A percentile compares a stretch with the other conserved stretches of the same genome.
phyloP scores from a whole-genome alignment of 2,797 vertebrate species.

The Enteromius argenteus region DNA sequence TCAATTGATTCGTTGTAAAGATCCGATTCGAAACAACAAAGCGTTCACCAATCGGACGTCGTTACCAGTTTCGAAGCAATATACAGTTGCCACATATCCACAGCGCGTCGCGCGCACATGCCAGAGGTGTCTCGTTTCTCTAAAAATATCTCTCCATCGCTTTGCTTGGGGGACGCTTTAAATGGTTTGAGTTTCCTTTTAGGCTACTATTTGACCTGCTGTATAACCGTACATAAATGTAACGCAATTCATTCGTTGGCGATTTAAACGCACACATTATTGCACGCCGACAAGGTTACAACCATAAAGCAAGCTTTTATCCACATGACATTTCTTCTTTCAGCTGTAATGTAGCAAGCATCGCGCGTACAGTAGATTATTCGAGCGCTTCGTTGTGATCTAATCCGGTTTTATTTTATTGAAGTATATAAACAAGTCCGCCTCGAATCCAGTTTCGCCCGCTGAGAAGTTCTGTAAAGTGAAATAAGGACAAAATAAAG shows the following conservation, averaged over 20 bases:
- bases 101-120: slow-evolving; percentile 56
- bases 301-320: not conserved
- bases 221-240: not conserved
- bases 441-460: not conserved
- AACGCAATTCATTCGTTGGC: not conserved
- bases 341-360: not conserved
- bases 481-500: not conserved
- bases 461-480: slow-evolving; percentile 22
- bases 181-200: slow-evolving; percentile 50
- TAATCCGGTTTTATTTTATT: not conserved
- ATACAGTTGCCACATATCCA: slow-evolving; percentile 4
- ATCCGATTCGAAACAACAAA: not conserved
- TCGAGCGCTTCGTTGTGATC: not conserved
- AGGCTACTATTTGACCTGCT: not conserved
- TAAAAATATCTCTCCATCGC: slow-evolving; percentile 65
- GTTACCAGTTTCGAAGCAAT: slow-evolving; percentile 25
- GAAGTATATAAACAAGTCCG: not conserved
- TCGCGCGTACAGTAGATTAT: not conserved
- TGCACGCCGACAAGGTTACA: slow-evolving; percentile 1
- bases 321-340: slow-evolving; percentile 29
- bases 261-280: not conserved
- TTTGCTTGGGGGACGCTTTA: slow-evolving; percentile 53
- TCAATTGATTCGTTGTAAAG: slow-evolving; percentile 4
- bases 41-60: not conserved
- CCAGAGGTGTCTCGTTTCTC: slow-evolving; percentile 64